phyloP scores from a whole-genome alignment of 2,113 vertebrate genomes.

The Lophochroa leadbeateri region DNA sequence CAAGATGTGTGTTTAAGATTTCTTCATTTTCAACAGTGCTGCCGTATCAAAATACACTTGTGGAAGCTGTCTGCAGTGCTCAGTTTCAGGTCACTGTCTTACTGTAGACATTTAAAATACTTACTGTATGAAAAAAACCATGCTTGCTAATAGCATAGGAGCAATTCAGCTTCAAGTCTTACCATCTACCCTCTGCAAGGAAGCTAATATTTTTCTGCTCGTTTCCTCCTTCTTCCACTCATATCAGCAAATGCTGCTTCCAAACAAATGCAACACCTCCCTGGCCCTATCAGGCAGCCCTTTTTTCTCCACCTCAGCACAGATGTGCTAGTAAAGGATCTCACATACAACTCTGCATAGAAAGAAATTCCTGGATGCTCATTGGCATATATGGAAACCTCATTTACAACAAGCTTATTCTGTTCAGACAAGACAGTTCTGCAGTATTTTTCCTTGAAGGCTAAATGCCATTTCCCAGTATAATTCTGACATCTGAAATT shows the following conservation, averaged over 20 bases:
- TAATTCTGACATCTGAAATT: background rate
- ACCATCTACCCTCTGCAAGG: background rate
- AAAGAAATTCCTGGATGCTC: background rate
- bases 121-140: background rate
- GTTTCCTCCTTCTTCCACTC: background rate
- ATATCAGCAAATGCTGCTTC: background rate
- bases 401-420: background rate
- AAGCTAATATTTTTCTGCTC: background rate
- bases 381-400: background rate
- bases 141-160: background rate
- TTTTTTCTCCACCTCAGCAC: background rate
- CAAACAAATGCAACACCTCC: fast-evolving
- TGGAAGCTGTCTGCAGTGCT: background rate
- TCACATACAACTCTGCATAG: background rate
- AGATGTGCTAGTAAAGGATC: background rate
- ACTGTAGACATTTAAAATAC: background rate
- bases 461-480: background rate
- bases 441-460: background rate
- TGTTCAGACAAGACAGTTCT: background rate
- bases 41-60: background rate
- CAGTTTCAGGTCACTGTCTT: background rate
- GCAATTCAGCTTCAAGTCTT: background rate
- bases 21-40: background rate
- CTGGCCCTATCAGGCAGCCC: background rate
- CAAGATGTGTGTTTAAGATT: background rate